A percentile compares a stretch with the other conserved stretches of the same genome.
These are phyloP conservation scores for Subacronicta megacephala DNA, from an alignment of 2,888 invertebrate species.

Conservation along the genomic window DNA sequence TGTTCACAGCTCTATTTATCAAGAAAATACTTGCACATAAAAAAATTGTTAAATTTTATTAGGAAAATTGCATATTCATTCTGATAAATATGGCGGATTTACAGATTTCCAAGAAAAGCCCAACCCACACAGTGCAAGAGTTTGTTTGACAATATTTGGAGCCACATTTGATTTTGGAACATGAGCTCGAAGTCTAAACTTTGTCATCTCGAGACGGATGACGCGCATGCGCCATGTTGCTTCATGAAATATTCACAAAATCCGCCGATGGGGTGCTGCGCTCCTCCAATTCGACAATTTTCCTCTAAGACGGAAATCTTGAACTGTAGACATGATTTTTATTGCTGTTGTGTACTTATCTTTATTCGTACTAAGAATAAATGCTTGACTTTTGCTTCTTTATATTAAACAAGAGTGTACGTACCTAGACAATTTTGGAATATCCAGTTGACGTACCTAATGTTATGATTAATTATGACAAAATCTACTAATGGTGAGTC, in stretches of 20 bases:
- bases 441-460: too few species aligned
- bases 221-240: conserved; percentile 62
- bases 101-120: too few species aligned
- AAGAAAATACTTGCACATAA: too few species aligned
- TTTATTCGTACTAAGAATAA: conserved; percentile 56
- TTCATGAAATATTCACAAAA: conserved; percentile 64
- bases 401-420: conserved; percentile 36
- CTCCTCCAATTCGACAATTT: conserved; percentile 57
- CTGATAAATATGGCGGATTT: too few species aligned
- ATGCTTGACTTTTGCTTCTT: conserved; percentile 47
- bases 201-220: conserved; percentile 58
- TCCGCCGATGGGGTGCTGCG: conserved; percentile 44
- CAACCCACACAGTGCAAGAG: too few species aligned
- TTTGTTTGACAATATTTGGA: conserved; percentile 1
- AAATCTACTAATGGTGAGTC: conserved; percentile 24
- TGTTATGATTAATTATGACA: too few species aligned
- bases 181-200: conserved; percentile 38
- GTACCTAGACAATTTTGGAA: conserved; percentile 47
- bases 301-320: conserved; percentile 57
- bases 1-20: too few species aligned
- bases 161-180: conserved; percentile 38
- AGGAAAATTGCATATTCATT: too few species aligned
- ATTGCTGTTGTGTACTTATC: conserved; percentile 52
- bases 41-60: too few species aligned
- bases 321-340: conserved; percentile 59